Conservation (phyloP, 2,797 vertebrate species). For the Scolopax bukidnonensis region DNA sequence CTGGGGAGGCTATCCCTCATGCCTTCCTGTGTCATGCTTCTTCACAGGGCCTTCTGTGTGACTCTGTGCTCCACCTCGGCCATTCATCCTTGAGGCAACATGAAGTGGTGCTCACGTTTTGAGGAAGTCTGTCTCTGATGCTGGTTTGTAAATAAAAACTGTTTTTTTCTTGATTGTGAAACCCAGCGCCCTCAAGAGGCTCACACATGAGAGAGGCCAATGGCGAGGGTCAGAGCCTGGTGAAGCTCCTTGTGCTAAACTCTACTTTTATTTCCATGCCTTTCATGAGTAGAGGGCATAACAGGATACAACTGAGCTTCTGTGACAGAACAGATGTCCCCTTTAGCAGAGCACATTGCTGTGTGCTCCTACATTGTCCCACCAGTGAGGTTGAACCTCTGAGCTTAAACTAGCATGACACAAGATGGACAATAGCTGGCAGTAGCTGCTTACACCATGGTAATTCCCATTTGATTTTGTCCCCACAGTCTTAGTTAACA, state of each 20-base stretch:
- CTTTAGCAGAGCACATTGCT: neutral
- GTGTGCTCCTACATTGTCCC: neutral
- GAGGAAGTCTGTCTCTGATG: neutral
- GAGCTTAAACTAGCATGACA: neutral
- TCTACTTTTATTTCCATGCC: neutral
- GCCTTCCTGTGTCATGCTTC: neutral
- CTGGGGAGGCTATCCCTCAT: neutral
- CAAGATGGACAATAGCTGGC: neutral
- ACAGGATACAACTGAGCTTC: neutral
- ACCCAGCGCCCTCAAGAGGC: neutral
- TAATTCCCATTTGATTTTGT: neutral
- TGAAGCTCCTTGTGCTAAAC: neutral
- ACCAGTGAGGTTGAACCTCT: accelerated
- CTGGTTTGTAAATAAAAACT: neutral
- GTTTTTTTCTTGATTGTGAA: neutral
- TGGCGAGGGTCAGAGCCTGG: neutral
- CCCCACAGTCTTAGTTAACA: neutral
- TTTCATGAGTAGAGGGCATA: neutral
- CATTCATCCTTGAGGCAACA: neutral
- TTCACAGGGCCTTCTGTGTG: neutral
- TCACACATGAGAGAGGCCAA: neutral
- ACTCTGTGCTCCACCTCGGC: neutral
- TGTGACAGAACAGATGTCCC: neutral
- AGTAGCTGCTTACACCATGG: neutral
- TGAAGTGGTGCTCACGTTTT: neutral